Evolutionary conservation across 2,113 vertebrate genomes (phyloP).

Genomic region (Phylloscopus trochiloides): DNA sequence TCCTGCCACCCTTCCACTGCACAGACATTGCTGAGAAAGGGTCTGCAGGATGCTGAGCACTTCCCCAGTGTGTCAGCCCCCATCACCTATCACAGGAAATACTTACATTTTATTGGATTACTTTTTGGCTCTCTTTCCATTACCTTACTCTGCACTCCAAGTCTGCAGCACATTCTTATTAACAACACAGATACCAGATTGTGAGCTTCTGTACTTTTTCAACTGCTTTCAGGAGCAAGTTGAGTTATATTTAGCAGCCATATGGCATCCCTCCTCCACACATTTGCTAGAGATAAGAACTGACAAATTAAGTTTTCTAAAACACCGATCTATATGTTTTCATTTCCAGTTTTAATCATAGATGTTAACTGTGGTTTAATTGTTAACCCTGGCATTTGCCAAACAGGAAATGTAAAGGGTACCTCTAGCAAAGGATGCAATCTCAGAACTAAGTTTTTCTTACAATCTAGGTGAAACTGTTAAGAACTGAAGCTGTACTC

Average conservation of each 20-base stretch:
- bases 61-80: not conserved
- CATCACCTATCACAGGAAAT: not conserved
- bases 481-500: not conserved
- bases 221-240: conserved; percentile 10
- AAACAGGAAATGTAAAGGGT: not conserved
- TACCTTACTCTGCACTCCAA: not conserved
- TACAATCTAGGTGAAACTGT: not conserved
- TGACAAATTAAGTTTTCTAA: conserved; percentile 34
- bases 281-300: not conserved
- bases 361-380: not conserved
- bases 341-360: not conserved
- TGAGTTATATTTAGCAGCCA: conserved; percentile 57
- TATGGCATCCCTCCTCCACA: conserved; percentile 50
- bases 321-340: not conserved
- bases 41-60: not conserved
- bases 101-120: not conserved
- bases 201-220: conserved; percentile 40
- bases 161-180: not conserved
- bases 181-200: conserved; percentile 9
- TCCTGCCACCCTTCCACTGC: not conserved
- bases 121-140: not conserved
- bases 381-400: not conserved
- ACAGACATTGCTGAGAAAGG: not conserved
- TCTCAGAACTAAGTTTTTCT: not conserved
- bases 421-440: not conserved